Evolutionary conservation across 2,113 vertebrate species (phyloP).

Genomic region (Anguilla rostrata): DNA sequence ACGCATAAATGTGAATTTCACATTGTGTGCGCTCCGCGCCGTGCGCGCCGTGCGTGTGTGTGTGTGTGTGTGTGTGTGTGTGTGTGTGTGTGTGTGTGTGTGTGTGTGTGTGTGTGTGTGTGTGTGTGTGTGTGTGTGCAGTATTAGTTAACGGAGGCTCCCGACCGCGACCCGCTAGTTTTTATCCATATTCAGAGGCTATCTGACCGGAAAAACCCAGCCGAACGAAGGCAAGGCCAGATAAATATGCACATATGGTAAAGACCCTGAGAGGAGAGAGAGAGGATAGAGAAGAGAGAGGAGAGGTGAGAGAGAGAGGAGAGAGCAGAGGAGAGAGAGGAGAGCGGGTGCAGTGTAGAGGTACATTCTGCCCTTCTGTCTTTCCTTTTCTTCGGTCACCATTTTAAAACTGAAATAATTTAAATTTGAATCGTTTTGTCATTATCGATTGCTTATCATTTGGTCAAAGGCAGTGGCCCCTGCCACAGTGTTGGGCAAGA

Average conservation of each 20-base stretch:
- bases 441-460: background rate
- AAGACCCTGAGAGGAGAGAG: background rate
- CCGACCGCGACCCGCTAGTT: background rate
- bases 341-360: background rate
- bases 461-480: background rate
- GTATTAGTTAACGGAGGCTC: background rate
- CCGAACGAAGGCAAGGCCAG: background rate
- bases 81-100: background rate
- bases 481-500: no score
- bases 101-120: no score
- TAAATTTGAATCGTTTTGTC: background rate
- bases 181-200: background rate
- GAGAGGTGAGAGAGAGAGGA: background rate
- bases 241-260: background rate
- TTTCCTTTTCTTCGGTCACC: background rate
- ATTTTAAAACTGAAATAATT: background rate
- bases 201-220: background rate
- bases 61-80: background rate
- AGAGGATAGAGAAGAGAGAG: no score
- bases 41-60: no score
- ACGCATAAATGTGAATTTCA: slow-evolving; percentile 24
- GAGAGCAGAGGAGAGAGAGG: background rate
- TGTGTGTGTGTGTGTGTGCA: background rate
- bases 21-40: slow-evolving; percentile 12
- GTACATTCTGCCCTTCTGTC: no score